phyloP scores from a whole-genome alignment of 2,888 invertebrate species.

The Yponomeuta plumbellus region DNA sequence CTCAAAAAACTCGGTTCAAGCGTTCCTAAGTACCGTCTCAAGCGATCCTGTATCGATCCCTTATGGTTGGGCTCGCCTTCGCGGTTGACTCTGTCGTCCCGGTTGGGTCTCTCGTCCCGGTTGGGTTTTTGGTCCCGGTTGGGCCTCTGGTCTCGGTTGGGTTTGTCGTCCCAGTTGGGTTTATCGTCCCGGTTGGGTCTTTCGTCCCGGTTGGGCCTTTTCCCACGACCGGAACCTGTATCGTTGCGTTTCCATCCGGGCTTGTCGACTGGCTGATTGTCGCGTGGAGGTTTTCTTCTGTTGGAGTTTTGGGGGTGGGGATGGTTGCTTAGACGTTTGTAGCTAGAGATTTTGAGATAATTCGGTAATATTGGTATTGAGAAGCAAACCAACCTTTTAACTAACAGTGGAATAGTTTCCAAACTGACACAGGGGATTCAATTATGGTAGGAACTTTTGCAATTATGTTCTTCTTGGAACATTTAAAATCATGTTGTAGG shows the following conservation, averaged over 20 bases:
- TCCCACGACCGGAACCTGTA: constrained; percentile 44
- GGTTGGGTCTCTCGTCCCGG: constrained; percentile 23
- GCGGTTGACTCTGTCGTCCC: constrained; percentile 51
- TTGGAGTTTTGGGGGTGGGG: constrained; percentile 26
- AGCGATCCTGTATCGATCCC: constrained; percentile 50
- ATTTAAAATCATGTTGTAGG: no score
- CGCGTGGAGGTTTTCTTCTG: constrained; percentile 68
- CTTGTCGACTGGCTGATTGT: constrained; percentile 35
- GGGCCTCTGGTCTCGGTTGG: not conserved
- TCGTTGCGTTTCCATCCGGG: constrained; percentile 56
- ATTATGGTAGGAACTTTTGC: no score
- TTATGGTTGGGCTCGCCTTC: constrained; percentile 32
- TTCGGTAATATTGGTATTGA: not conserved
- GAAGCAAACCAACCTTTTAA: not conserved
- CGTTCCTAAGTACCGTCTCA: constrained; percentile 54
- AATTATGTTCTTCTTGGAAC: no score
- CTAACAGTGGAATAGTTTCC: not conserved
- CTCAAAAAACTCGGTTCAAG: not conserved
- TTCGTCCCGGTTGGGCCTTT: constrained; percentile 23
- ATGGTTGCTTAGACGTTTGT: constrained; percentile 3
- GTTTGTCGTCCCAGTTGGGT: not conserved
- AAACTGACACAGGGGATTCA: no score
- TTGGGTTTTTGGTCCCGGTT: not conserved
- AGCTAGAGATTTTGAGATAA: not conserved
- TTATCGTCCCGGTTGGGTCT: not conserved